These are phyloP conservation scores for Hystrix brachyura DNA, from an alignment of 2,113 vertebrate genomes.

Conservation along the genomic window DNA sequence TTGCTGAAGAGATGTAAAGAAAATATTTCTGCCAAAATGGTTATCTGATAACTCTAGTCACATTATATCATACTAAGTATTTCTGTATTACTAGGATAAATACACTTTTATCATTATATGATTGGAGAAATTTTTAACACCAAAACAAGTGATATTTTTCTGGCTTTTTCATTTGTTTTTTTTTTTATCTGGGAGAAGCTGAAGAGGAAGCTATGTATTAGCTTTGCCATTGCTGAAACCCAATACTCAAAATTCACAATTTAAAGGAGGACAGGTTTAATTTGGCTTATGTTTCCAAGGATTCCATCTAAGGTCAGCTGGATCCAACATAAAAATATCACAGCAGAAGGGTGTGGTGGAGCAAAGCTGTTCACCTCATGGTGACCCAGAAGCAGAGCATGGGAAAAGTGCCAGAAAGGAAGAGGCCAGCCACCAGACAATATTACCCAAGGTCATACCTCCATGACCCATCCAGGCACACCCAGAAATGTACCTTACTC, in stretches of 20 bases:
- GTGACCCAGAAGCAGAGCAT: not conserved
- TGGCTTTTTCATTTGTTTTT: not conserved
- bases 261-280: not conserved
- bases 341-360: not conserved
- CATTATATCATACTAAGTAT: constrained; percentile 25
- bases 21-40: not conserved
- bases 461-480: not conserved
- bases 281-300: not conserved
- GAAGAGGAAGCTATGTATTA: not conserved
- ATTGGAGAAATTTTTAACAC: not conserved
- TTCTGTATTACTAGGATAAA: not conserved
- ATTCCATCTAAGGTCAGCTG: not conserved
- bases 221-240: not conserved
- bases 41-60: not conserved
- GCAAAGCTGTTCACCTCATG: not conserved
- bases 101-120: constrained; percentile 22
- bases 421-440: not conserved
- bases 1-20: not conserved
- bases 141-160: constrained; percentile 39
- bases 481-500: not conserved
- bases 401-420: not conserved
- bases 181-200: not conserved
- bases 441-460: not conserved
- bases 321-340: not conserved
- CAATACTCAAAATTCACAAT: not conserved